Evolutionary conservation across 1,140 invertebrate genomes (phyloP).

Genomic region (Bombus vancouverensis): DNA sequence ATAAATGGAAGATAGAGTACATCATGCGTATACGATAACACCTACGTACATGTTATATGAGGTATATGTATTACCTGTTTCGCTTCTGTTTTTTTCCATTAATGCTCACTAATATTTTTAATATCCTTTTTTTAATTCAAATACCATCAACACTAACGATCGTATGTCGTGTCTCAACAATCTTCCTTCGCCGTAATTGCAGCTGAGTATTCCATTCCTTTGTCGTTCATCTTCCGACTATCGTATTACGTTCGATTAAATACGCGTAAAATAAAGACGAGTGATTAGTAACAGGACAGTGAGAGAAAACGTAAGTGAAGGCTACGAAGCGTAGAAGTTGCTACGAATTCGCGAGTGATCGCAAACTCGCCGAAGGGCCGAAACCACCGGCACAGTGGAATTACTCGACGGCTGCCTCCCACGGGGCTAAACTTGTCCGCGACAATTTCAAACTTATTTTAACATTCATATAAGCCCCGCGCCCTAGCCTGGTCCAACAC

Average conservation of each 20-base stretch:
- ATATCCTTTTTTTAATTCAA: too few species aligned
- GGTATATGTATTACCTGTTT: too few species aligned
- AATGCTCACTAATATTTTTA: too few species aligned
- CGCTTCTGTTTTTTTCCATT: too few species aligned
- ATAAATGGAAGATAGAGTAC: too few species aligned
- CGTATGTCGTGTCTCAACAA: too few species aligned
- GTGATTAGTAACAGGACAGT: constrained; percentile 17
- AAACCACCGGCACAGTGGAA: constrained; percentile 79
- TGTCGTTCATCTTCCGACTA: too few species aligned
- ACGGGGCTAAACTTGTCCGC: constrained; percentile 81
- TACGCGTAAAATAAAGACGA: neutral
- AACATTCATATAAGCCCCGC: constrained; percentile 82
- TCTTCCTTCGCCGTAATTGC: too few species aligned
- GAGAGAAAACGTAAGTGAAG: constrained; percentile 38
- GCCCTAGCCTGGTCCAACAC: constrained; percentile 54
- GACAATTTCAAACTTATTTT: constrained; percentile 84
- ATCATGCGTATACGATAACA: too few species aligned
- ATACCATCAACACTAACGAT: too few species aligned
- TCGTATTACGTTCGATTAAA: neutral
- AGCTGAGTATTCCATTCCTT: too few species aligned
- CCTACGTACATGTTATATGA: too few species aligned
- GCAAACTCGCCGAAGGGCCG: constrained; percentile 77
- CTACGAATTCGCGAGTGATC: constrained; percentile 62
- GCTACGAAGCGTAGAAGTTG: constrained; percentile 46
- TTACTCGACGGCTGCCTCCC: constrained; percentile 81